Conservation (phyloP, 2,113 vertebrate genomes). For the Melospiza melodia region DNA sequence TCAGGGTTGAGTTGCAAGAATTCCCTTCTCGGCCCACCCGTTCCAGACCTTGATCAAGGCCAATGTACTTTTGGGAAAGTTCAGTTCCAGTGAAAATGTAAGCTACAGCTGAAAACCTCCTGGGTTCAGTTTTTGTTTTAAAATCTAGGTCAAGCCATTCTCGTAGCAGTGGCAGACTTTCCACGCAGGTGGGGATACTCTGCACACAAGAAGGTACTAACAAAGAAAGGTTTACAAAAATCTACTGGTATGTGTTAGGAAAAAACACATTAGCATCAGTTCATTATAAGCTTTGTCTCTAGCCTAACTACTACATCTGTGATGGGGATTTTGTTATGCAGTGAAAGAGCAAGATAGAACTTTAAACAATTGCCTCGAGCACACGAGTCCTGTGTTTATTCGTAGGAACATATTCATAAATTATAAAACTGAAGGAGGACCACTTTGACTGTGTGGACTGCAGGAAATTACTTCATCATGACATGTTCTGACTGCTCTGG, state of each 20-base stretch:
- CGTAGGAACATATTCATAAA: not conserved
- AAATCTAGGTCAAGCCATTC: slow-evolving; percentile 30
- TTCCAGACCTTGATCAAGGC: slow-evolving; percentile 48
- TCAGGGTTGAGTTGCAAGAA: slow-evolving; percentile 50
- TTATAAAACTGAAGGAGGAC: not conserved
- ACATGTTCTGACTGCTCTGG: not conserved
- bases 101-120: slow-evolving; percentile 8
- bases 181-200: not conserved
- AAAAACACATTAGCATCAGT: not conserved
- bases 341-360: not conserved
- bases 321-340: not conserved
- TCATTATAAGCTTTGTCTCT: not conserved
- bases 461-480: not conserved
- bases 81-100: slow-evolving; percentile 30
- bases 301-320: not conserved
- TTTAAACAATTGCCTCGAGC: not conserved
- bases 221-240: not conserved
- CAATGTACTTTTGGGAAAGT: slow-evolving; percentile 17
- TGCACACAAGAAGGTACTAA: not conserved
- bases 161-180: not conserved
- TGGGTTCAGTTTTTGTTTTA: not conserved
- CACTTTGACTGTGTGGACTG: not conserved
- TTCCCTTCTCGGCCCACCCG: not conserved
- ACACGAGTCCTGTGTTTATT: not conserved
- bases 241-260: not conserved